Base-by-base conservation (phyloP, 2,888 invertebrate species). In the Campoplex nolae region DNA sequence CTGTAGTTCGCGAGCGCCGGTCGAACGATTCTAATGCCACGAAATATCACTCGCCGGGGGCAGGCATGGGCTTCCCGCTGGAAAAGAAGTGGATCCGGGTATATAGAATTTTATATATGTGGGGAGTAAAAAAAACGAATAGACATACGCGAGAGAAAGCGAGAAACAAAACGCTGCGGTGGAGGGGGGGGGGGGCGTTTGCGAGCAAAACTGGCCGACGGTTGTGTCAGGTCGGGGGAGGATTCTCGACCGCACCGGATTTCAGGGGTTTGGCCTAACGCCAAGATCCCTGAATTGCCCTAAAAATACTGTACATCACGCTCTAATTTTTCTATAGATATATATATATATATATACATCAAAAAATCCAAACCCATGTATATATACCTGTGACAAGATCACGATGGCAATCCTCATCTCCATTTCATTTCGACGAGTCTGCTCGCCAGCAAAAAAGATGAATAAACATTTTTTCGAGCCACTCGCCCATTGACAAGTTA, bases 231-330 rank as follows among this genome's bases (percentile, higher is more conserved):
- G 74, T 68, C 75, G 62, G 32, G 68, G 65, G 32, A 68, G 65
- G 48, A 67, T 78, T 62, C 78, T 56, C 82, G 38, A 51, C 75
- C 83, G 74, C 81, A 87, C 86, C 85, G 90, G 88, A 88, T 88
- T 89, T 89, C 85, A 83, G 88, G 84, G 88, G 89, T 88, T 90
- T 91, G 90, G 91, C 89, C 67, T 48, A 35, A 67, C 42, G 88
- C 90, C 90, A 90, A 70, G 84, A 86, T 88, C 79, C 84, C 79
- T 70, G 89, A 90, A 90, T 90, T 90, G 87, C 88, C 88, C 81
- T 85, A 79, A 70, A 88, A 90, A 89, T 89, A 88, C 81, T 85
- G 76, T 75, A 77, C 85, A 78, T 82, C 82, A 65, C 79, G 85
- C 77, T 86, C 86, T 85, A 88, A 89, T 89, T 89, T 88, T 86